phyloP scores from a whole-genome alignment of 2,113 vertebrate species.

The Leptobrachium ailaonicum region DNA sequence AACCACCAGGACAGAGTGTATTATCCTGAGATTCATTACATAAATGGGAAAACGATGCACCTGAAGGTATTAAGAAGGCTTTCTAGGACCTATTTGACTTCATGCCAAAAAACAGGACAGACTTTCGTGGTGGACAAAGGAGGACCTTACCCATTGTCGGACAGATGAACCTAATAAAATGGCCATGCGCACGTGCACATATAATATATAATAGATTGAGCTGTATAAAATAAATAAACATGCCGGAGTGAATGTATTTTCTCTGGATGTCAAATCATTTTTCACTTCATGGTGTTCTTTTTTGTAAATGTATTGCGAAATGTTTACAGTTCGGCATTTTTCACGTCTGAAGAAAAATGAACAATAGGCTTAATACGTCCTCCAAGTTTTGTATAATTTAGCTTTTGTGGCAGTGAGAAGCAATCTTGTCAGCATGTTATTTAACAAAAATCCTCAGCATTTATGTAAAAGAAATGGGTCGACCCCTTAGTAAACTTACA shows the following conservation, averaged over 20 bases:
- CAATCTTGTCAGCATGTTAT: constrained; percentile 46
- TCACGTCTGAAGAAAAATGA: constrained; percentile 44
- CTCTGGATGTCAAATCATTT: constrained; percentile 47
- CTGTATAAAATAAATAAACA: constrained; percentile 45
- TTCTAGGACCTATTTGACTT: too few relatives aligned
- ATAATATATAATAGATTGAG: constrained; percentile 37
- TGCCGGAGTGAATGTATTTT: constrained; percentile 40
- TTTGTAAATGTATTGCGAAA: constrained; percentile 43
- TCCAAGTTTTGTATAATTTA: constrained; percentile 46
- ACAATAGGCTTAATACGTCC: constrained; percentile 48
- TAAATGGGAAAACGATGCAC: too few relatives aligned
- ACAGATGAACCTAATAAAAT: too few relatives aligned
- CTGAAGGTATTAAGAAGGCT: too few relatives aligned
- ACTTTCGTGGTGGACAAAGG: too few relatives aligned
- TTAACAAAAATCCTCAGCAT: constrained; percentile 40
- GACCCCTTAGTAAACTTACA: constrained; percentile 45
- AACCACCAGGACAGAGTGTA: too few relatives aligned
- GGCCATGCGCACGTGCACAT: background rate
- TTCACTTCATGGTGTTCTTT: constrained; percentile 40
- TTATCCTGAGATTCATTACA: too few relatives aligned
- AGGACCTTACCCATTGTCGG: too few relatives aligned
- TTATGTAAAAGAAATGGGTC: constrained; percentile 39
- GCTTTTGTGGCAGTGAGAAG: constrained; percentile 41
- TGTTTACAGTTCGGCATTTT: constrained; percentile 47
- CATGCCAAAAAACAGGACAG: too few relatives aligned